Evolutionary conservation across 2,888 invertebrate genomes (phyloP), one percentile per base, ranked within the genome.

Genomic region (Pristionchus exspectatus): DNA sequence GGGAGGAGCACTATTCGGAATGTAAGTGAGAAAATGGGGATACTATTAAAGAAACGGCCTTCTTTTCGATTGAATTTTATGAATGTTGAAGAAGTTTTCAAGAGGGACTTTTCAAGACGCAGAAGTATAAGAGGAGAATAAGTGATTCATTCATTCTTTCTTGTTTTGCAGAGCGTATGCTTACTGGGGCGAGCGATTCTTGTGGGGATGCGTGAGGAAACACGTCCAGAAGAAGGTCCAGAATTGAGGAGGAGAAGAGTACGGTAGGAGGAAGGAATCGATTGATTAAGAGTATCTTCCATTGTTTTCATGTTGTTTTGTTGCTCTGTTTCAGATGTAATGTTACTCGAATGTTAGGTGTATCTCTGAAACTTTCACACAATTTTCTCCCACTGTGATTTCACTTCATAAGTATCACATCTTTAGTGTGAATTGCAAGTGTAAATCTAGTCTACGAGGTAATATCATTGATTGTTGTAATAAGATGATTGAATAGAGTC

Each of bases 1-100:
- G 91, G 98, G 98, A 30, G 99, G 99, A 59, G 97, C 97, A 74
- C 95, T 97, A 72, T 97, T 97, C 96, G 99, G 99, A 96, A 96
- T 98, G 86, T 92, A 30, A 90, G 90, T 90, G 21, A 3, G 72
- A 74, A 12, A 7, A 21, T 69, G 74, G 2, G 38, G 16, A 3
- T 83, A 27, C 38, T 3, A 21, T 59, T 59, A 18, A 21, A 24
- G 59, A 50, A 50, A 50, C 10, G 9, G 12, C 9, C 44, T 9
- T 44, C 3, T 44, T 44, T 44, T 44, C 4, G 44, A 3, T 44
- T 44, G 44, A 44, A 9, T 44, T 44, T 44, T 44, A 44, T 44
- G 44, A 44, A 44, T 50, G 12, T 50, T 50, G 9, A 50, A 50
- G 12, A 7, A 50, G 44, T 50, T 10, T 50, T 9, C 44, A 50